Conservation (phyloP, 2,113 vertebrate genomes). For the Pseudonaja textilis region DNA sequence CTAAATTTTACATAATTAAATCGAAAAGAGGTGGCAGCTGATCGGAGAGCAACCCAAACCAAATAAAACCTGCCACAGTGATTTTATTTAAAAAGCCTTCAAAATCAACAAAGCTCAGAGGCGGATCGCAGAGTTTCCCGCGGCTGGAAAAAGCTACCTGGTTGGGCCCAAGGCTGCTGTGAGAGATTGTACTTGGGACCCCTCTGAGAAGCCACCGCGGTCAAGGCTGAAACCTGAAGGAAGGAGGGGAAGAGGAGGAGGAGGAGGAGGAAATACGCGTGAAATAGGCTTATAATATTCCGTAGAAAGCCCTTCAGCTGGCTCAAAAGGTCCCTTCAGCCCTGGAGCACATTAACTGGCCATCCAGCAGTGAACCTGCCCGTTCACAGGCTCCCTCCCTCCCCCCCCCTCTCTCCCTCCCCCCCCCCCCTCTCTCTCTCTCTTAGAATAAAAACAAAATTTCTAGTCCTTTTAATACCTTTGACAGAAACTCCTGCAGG, state of each 20-base stretch:
- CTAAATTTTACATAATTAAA: neutral
- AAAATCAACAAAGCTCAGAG: too few species aligned
- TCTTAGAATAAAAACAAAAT: neutral
- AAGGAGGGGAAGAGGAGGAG: slow-evolving; percentile 31
- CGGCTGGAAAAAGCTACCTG: slow-evolving; percentile 73
- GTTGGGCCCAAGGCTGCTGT: slow-evolving; percentile 96
- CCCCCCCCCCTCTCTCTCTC: neutral
- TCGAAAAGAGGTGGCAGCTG: neutral
- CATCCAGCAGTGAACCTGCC: neutral
- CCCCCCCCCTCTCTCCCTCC: too few species aligned
- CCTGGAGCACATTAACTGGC: neutral
- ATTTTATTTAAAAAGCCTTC: neutral
- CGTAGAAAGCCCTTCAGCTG: neutral
- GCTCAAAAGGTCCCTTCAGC: neutral
- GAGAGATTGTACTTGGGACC: slow-evolving; percentile 91
- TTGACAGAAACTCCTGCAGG: slow-evolving; percentile 93
- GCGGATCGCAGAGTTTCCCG: neutral
- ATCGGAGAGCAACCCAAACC: neutral
- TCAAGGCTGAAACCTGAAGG: slow-evolving; percentile 86
- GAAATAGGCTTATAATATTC: neutral
- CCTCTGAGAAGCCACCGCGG: slow-evolving; percentile 90
- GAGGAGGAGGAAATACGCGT: neutral
- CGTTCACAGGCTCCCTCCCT: neutral
- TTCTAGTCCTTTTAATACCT: slow-evolving; percentile 72
- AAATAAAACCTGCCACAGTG: neutral